Conservation (phyloP, 2,888 invertebrate genomes). For the Sepioteuthis lessoniana region DNA sequence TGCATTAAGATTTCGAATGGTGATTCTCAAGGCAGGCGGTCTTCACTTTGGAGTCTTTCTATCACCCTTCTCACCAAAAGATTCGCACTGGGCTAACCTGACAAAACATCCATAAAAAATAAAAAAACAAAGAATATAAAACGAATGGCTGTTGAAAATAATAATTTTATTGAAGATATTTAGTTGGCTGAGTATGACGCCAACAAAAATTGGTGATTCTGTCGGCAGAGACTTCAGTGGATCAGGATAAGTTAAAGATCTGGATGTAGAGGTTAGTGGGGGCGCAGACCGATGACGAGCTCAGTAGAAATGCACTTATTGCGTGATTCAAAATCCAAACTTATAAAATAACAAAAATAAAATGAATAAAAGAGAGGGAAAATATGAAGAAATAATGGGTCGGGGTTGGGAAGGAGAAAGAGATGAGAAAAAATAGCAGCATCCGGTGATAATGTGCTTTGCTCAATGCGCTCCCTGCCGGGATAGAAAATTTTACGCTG, state of each 20-base stretch:
- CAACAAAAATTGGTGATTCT: not conserved
- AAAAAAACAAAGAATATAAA: too few species aligned
- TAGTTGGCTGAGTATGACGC: not conserved
- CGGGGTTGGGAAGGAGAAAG: not conserved
- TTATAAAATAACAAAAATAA: not conserved
- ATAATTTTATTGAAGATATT: not conserved
- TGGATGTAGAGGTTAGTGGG: not conserved
- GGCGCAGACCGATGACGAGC: not conserved
- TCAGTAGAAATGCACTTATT: not conserved
- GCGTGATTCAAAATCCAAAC: not conserved
- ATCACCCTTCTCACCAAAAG: too few species aligned
- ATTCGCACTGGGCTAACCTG: not conserved
- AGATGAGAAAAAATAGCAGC: not conserved
- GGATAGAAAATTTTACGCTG: not conserved
- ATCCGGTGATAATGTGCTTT: not conserved
- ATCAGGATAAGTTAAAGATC: not conserved
- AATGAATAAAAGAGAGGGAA: not conserved
- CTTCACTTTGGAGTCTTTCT: too few species aligned
- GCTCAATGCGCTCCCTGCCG: not conserved
- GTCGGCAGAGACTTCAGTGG: not conserved
- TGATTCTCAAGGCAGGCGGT: too few species aligned
- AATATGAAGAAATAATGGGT: not conserved
- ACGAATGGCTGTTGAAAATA: not conserved
- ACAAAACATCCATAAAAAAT: not conserved
- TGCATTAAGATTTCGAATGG: too few species aligned